phyloP scores from a whole-genome alignment of 2,888 invertebrate genomes.

The Sipunculus nudus region DNA sequence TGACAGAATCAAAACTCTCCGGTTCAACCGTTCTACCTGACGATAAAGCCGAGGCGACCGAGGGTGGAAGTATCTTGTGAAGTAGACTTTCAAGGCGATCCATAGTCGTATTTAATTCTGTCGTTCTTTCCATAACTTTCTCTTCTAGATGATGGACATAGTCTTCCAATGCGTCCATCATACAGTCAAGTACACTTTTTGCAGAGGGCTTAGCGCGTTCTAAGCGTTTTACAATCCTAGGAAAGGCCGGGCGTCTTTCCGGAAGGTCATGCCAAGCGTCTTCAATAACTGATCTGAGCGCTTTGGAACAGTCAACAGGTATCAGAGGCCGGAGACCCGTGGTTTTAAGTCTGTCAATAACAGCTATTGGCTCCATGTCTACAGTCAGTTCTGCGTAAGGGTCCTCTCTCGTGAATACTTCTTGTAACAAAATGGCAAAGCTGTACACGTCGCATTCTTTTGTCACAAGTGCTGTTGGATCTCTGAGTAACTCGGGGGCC shows the following conservation, averaged over 20 bases:
- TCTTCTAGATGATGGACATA: slow-evolving; percentile 55
- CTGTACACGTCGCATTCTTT: slow-evolving; percentile 52
- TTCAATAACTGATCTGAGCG: slow-evolving; percentile 51
- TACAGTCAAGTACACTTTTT: slow-evolving; percentile 58
- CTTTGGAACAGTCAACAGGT: too few relatives aligned
- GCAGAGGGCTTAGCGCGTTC: slow-evolving; percentile 44
- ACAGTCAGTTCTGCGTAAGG: slow-evolving; percentile 48
- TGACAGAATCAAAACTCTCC: slow-evolving; percentile 41
- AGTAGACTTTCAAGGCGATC: slow-evolving; percentile 44
- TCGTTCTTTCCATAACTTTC: slow-evolving; percentile 46
- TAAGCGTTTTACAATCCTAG: slow-evolving; percentile 48
- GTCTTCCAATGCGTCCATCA: slow-evolving; percentile 61
- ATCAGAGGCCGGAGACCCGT: slow-evolving; percentile 46
- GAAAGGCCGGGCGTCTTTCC: slow-evolving; percentile 45
- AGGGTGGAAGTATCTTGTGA: slow-evolving; percentile 42
- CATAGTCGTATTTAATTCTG: slow-evolving; percentile 43
- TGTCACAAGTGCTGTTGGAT: slow-evolving; percentile 36
- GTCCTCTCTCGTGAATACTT: slow-evolving; percentile 34
- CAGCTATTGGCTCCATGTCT: slow-evolving; percentile 29
- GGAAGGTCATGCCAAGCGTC: slow-evolving; percentile 51
- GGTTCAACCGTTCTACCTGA: slow-evolving; percentile 39
- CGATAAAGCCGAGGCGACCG: slow-evolving; percentile 40
- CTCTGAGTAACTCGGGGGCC: slow-evolving; percentile 54
- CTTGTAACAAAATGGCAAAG: slow-evolving; percentile 44
- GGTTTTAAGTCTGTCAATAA: slow-evolving; percentile 33